A percentile compares a stretch with the other conserved stretches of the same genome.
These are phyloP conservation scores for Cataglyphis livida DNA, from an alignment of 2,888 invertebrate species.

Conservation along the genomic window DNA sequence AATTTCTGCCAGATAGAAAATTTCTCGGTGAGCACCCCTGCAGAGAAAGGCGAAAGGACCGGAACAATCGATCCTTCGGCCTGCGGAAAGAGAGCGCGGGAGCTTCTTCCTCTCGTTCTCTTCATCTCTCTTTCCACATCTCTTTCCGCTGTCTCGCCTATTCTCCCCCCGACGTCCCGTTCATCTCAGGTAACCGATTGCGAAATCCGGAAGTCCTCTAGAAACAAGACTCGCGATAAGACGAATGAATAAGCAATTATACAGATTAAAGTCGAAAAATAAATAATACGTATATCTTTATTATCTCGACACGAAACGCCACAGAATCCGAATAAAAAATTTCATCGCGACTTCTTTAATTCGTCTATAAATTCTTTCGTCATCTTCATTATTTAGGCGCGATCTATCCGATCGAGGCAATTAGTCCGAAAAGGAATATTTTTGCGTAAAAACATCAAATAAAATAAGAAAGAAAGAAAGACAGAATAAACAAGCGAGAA, in stretches of 20 bases:
- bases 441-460: background rate
- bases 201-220: constrained; percentile 13
- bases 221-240: background rate
- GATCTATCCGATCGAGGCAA: background rate
- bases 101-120: constrained; percentile 54
- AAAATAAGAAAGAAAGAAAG: background rate
- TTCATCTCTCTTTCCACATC: constrained; percentile 19
- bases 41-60: constrained; percentile 50
- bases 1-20: constrained; percentile 10
- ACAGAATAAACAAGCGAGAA: background rate
- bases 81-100: constrained; percentile 44
- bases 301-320: background rate
- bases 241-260: background rate
- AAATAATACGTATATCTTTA: background rate
- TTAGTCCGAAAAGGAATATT: background rate
- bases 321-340: background rate
- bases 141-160: constrained; percentile 11
- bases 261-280: background rate
- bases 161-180: constrained; percentile 16
- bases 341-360: background rate
- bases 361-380: background rate
- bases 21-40: constrained; percentile 30
- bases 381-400: background rate
- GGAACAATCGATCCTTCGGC: constrained; percentile 55
- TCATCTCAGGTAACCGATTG: constrained; percentile 15